Evolutionary conservation across 2,113 vertebrate genomes (phyloP).

Genomic region (Psophia crepitans): DNA sequence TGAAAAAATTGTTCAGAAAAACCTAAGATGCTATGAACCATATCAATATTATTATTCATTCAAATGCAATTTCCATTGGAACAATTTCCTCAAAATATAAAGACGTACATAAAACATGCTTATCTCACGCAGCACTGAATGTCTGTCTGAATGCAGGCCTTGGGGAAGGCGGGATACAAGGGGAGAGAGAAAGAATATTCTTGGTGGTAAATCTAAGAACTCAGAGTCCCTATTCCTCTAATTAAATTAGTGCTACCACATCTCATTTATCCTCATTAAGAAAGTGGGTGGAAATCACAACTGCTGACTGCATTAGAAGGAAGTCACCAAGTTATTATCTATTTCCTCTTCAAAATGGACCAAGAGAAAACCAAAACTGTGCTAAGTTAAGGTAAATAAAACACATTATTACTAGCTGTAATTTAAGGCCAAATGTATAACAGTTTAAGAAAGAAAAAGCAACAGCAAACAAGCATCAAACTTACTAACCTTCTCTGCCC

Average conservation of each 20-base stretch:
- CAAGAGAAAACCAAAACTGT: neutral
- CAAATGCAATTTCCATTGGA: neutral
- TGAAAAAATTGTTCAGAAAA: neutral
- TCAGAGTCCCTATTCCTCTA: neutral
- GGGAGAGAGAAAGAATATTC: neutral
- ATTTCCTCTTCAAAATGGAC: neutral
- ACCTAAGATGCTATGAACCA: neutral
- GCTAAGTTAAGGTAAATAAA: neutral
- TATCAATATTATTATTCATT: neutral
- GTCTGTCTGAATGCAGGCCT: neutral
- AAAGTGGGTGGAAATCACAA: neutral
- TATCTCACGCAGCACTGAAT: neutral
- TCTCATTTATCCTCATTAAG: neutral
- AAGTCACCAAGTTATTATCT: neutral
- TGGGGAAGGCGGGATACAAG: fast-evolving
- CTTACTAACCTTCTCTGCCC: neutral
- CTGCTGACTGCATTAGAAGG: neutral
- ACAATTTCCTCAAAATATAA: neutral
- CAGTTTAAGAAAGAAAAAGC: neutral
- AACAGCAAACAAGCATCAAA: neutral
- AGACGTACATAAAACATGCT: neutral
- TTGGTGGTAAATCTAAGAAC: neutral
- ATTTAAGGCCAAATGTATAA: neutral
- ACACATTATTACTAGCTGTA: neutral
- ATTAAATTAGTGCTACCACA: neutral